phyloP scores from a whole-genome alignment of 2,113 vertebrate genomes.

The Lathamus discolor region DNA sequence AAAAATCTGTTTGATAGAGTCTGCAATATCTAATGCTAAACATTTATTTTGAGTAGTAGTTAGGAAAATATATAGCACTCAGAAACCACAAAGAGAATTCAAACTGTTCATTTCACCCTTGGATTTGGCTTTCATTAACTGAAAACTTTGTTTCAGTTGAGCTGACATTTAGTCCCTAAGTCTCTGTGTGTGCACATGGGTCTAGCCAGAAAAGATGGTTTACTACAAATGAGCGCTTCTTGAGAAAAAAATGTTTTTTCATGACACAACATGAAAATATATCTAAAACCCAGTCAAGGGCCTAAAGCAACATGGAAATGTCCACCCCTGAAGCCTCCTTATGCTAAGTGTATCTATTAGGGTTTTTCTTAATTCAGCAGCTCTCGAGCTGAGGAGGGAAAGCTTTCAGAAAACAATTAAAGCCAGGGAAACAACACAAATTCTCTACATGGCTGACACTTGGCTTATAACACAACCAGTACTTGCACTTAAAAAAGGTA shows the following conservation, averaged over 20 bases:
- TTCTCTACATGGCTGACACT: neutral
- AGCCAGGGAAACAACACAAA: neutral
- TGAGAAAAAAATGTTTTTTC: neutral
- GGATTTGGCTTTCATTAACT: slow-evolving; percentile 9
- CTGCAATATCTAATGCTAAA: neutral
- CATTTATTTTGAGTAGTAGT: neutral
- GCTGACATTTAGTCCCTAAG: neutral
- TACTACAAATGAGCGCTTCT: neutral
- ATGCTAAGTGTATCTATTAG: neutral
- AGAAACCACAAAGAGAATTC: neutral
- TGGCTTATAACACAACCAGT: neutral
- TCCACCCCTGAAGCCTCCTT: neutral
- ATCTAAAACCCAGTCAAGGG: neutral
- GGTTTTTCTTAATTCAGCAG: neutral
- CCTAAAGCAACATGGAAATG: neutral
- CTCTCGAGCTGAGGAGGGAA: neutral
- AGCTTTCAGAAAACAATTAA: neutral
- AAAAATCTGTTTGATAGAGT: neutral
- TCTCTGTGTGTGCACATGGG: neutral
- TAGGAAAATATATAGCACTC: neutral
- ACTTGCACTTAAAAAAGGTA: neutral
- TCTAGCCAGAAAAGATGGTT: neutral
- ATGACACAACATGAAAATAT: neutral
- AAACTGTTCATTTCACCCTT: neutral
- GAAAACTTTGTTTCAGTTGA: neutral